phyloP scores from a whole-genome alignment of 2,113 vertebrate genomes.

The Burhinus bistriatus region DNA sequence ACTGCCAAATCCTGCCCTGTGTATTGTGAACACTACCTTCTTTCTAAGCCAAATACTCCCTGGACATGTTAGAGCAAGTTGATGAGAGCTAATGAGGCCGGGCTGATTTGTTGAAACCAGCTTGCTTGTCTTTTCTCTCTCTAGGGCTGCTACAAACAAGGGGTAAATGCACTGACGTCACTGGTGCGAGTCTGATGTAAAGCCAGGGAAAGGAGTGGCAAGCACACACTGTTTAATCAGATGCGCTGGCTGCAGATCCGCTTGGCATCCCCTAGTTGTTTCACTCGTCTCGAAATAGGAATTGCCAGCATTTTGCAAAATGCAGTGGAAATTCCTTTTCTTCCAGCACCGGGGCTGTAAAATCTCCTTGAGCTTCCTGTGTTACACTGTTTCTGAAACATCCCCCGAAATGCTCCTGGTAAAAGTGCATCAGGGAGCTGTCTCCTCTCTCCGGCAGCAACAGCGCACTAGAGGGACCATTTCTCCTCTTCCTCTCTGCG shows the following conservation, averaged over 20 bases:
- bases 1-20: not conserved
- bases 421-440: not conserved
- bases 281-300: not conserved
- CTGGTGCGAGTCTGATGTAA: not conserved
- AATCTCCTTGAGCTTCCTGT: not conserved
- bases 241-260: not conserved
- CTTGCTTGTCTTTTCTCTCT: not conserved
- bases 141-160: not conserved
- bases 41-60: not conserved
- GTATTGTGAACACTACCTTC: not conserved
- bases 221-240: not conserved
- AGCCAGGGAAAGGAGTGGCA: not conserved
- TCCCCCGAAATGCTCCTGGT: not conserved
- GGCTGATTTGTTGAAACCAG: not conserved
- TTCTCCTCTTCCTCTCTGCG: not conserved
- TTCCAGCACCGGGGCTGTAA: not conserved
- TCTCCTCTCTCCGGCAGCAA: accelerated
- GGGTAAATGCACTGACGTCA: not conserved
- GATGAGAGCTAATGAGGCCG: not conserved
- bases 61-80: not conserved
- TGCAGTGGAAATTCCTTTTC: not conserved
- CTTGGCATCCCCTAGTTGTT: not conserved
- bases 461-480: not conserved
- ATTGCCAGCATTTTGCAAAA: not conserved
- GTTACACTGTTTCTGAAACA: not conserved